Conservation (phyloP, 1,140 invertebrate species). For the Chymomyza costata region DNA sequence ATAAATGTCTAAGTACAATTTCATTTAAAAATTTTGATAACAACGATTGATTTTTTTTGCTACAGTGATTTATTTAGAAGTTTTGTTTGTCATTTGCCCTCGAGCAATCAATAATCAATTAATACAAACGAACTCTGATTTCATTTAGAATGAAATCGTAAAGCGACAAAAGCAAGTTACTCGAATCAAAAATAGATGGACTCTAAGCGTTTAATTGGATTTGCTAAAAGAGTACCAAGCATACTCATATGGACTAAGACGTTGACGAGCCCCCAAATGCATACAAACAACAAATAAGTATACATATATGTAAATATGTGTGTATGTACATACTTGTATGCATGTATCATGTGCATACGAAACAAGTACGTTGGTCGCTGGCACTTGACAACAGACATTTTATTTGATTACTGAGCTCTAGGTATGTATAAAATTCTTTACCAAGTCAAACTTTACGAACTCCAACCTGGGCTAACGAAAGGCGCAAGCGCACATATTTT, state of each 20-base stretch:
- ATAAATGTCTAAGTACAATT: conserved; percentile 40
- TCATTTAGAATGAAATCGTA: too few relatives aligned
- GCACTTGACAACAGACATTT: conserved; percentile 34
- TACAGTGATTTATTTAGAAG: too few relatives aligned
- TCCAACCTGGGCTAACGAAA: background rate
- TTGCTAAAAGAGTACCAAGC: too few relatives aligned
- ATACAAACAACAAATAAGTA: background rate
- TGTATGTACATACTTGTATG: background rate
- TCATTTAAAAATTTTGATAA: conserved; percentile 29
- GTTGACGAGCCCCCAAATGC: conserved; percentile 48
- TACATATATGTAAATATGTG: background rate
- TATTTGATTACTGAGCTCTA: too few relatives aligned
- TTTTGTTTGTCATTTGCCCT: conserved; percentile 61
- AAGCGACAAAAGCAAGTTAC: too few relatives aligned
- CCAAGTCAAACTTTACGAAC: conserved; percentile 1
- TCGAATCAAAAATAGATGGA: too few relatives aligned
- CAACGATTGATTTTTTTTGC: conserved; percentile 21
- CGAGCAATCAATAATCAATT: too few relatives aligned
- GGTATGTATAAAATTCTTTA: conserved; percentile 1
- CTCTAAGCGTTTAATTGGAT: too few relatives aligned
- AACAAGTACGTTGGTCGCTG: conserved; percentile 2
- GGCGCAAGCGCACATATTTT: conserved; percentile 43
- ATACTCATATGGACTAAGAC: too few relatives aligned
- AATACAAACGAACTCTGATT: too few relatives aligned
- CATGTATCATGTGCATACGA: background rate